phyloP scores from a whole-genome alignment of 2,797 vertebrate species.

The Toxotes lorentzi region DNA sequence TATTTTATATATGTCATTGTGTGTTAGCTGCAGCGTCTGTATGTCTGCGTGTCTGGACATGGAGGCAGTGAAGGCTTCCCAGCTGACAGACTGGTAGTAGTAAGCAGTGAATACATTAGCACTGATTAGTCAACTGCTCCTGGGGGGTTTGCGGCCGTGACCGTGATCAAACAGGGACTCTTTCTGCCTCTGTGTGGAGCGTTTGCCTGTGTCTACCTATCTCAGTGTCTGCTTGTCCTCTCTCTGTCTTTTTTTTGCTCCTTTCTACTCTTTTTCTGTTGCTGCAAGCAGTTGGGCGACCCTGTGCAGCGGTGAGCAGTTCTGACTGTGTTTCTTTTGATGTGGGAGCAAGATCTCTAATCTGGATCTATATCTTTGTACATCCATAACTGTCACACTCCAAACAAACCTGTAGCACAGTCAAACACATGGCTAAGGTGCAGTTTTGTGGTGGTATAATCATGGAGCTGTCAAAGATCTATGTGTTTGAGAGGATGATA shows the following conservation, averaged over 20 bases:
- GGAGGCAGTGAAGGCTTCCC: slow-evolving; percentile 38
- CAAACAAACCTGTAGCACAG: not conserved
- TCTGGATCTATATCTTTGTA: slow-evolving; percentile 48
- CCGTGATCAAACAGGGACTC: slow-evolving; percentile 50
- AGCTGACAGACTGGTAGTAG: slow-evolving; percentile 70
- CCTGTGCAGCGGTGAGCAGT: slow-evolving; percentile 16
- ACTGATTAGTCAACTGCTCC: slow-evolving; percentile 71
- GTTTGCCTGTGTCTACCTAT: no score
- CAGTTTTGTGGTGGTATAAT: not conserved
- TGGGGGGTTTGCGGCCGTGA: slow-evolving; percentile 37
- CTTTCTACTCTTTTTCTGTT: not conserved
- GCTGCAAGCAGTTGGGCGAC: slow-evolving; percentile 48
- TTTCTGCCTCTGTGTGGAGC: slow-evolving; percentile 3
- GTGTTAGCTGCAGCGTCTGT: slow-evolving; percentile 26
- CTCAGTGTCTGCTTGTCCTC: not conserved
- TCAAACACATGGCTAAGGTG: slow-evolving; percentile 3
- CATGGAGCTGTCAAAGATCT: not conserved
- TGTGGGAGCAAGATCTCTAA: slow-evolving; percentile 52
- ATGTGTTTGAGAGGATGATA: not conserved
- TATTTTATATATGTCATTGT: slow-evolving; percentile 11
- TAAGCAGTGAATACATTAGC: slow-evolving; percentile 77
- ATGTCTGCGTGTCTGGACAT: slow-evolving; percentile 45
- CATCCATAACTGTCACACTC: slow-evolving; percentile 21
- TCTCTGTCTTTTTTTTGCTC: not conserved
- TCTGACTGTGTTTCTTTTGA: slow-evolving; percentile 36